These are phyloP conservation scores for Brachionus rubens DNA, from an alignment of 1,140 invertebrate species.

Conservation along the genomic window DNA sequence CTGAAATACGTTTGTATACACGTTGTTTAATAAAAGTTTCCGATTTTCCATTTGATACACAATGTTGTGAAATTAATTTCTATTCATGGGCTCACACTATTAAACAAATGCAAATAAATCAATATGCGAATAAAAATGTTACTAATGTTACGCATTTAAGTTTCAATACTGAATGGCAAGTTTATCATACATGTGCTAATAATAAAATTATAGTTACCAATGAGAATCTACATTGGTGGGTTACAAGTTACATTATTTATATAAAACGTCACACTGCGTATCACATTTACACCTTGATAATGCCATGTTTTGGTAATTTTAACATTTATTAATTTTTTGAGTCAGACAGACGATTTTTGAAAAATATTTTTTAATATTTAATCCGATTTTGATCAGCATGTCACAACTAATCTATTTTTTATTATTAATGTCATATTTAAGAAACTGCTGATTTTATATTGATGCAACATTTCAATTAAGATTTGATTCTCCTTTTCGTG, in stretches of 20 bases:
- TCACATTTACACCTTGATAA: constrained; percentile 33
- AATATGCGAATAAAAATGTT: constrained; percentile 26
- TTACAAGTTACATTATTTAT: constrained; percentile 32
- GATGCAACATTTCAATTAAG: too few species aligned
- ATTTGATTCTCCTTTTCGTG: too few species aligned
- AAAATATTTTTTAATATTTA: background rate
- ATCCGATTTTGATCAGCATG: too few species aligned
- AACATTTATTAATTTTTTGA: too few species aligned
- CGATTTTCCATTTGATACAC: constrained; percentile 45
- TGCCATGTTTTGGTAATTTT: constrained; percentile 45
- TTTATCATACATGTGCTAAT: constrained; percentile 37
- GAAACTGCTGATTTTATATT: too few species aligned
- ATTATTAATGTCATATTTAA: too few species aligned
- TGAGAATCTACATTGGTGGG: constrained; percentile 41
- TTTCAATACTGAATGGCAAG: constrained; percentile 46
- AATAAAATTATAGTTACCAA: constrained; percentile 41
- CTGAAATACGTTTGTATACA: constrained; percentile 37
- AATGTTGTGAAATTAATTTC: constrained; percentile 45
- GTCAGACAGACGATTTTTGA: too few species aligned
- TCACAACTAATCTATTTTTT: too few species aligned
- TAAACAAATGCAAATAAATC: constrained; percentile 45
- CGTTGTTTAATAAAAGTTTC: constrained; percentile 37
- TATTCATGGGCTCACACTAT: constrained; percentile 45
- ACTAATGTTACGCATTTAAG: constrained; percentile 43
- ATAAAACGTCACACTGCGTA: constrained; percentile 42